A percentile compares a stretch with the other conserved stretches of the same genome.
phyloP scores from a whole-genome alignment of 2,888 invertebrate species.

The Clistopyga incitator region DNA sequence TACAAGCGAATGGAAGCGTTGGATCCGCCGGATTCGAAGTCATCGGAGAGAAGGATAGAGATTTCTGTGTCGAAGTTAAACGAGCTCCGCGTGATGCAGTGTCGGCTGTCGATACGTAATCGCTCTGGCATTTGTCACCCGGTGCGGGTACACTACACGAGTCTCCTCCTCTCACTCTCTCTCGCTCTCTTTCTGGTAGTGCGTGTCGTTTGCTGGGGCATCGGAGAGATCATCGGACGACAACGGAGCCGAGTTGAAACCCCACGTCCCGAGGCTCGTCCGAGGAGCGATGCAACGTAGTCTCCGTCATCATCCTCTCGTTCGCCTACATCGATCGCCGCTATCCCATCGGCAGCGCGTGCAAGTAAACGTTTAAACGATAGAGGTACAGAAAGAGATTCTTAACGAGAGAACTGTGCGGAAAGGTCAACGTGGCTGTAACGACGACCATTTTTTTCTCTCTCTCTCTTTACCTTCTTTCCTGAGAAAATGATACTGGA shows the following conservation, averaged over 20 bases:
- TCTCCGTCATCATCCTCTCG: slow-evolving; percentile 37
- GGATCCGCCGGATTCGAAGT: background rate
- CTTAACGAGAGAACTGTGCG: slow-evolving; percentile 54
- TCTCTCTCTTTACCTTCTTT: slow-evolving; percentile 13
- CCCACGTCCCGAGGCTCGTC: slow-evolving; percentile 19
- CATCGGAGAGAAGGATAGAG: slow-evolving; percentile 22
- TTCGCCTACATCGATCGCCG: slow-evolving; percentile 41
- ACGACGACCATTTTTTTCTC: slow-evolving; percentile 45
- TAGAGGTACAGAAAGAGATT: slow-evolving; percentile 24
- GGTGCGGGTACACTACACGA: slow-evolving; percentile 28
- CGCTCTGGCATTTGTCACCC: slow-evolving; percentile 76
- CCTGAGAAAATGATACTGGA: slow-evolving; percentile 55
- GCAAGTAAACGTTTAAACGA: slow-evolving; percentile 46
- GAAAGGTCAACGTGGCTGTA: slow-evolving; percentile 59
- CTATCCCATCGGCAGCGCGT: slow-evolving; percentile 36
- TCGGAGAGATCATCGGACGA: slow-evolving; percentile 59
- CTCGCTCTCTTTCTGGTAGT: slow-evolving; percentile 11
- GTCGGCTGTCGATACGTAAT: slow-evolving; percentile 76
- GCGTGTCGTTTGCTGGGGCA: slow-evolving; percentile 46
- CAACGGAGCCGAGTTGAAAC: slow-evolving; percentile 14
- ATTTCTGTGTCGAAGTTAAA: slow-evolving; percentile 49
- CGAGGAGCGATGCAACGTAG: slow-evolving; percentile 15
- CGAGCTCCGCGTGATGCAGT: slow-evolving; percentile 62
- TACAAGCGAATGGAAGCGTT: background rate
- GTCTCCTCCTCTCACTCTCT: slow-evolving; percentile 29